These are phyloP conservation scores for Lophochroa leadbeateri DNA, from an alignment of 2,113 vertebrate genomes.

Conservation along the genomic window DNA sequence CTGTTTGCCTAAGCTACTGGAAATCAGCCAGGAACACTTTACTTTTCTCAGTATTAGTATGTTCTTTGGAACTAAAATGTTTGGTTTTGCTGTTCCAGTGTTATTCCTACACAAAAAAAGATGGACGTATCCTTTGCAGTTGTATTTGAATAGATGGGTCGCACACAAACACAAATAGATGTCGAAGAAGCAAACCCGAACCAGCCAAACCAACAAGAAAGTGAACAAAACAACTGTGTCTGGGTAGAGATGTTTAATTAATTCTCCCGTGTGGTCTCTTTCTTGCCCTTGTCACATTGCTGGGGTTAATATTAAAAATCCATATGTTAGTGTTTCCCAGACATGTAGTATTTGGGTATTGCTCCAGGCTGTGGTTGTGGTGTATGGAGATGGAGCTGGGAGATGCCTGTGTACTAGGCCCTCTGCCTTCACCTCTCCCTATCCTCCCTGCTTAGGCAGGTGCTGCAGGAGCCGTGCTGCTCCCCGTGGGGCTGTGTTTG, in stretches of 20 bases:
- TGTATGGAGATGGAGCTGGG: background rate
- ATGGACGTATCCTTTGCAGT: background rate
- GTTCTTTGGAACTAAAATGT: background rate
- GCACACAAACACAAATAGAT: background rate
- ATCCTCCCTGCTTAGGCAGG: background rate
- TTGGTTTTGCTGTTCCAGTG: background rate
- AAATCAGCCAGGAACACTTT: background rate
- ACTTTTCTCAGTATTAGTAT: background rate
- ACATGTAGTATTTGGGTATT: background rate
- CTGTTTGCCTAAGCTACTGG: background rate
- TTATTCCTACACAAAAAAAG: background rate
- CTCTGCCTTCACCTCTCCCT: background rate
- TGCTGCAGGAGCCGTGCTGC: background rate
- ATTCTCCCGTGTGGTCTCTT: background rate
- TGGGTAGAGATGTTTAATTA: background rate
- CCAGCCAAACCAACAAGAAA: background rate
- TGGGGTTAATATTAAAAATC: background rate
- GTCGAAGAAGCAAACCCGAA: background rate
- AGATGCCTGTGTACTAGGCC: background rate
- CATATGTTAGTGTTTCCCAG: background rate
- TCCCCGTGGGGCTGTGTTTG: background rate
- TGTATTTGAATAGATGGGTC: background rate
- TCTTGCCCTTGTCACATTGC: background rate
- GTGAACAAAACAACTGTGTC: background rate
- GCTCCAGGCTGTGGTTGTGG: background rate